Conservation (phyloP, 1,140 invertebrate genomes). For the Anastatus disparis region DNA sequence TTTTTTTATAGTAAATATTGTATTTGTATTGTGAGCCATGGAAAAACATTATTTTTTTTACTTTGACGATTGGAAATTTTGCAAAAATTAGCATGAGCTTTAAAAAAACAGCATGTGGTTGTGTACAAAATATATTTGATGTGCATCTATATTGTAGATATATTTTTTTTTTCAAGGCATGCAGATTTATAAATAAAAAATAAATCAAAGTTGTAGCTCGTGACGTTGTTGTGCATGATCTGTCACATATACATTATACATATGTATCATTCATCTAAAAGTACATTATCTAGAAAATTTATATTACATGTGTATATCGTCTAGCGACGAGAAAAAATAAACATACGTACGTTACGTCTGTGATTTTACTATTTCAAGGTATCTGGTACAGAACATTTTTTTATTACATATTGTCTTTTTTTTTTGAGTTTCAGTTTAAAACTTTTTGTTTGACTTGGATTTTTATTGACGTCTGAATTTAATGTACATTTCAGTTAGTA, state of each 20-base stretch:
- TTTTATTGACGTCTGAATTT: no score
- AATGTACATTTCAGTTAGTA: no score
- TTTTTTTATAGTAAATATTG: no score
- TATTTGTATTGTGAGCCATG: slow-evolving; percentile 31
- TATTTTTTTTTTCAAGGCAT: slow-evolving; percentile 10
- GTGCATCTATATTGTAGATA: slow-evolving; percentile 36
- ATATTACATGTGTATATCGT: neutral
- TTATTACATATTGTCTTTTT: neutral
- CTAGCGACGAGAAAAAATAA: neutral
- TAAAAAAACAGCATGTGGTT: slow-evolving; percentile 52
- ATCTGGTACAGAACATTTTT: no score
- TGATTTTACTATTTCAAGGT: neutral
- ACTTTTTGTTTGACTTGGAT: neutral
- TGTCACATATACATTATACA: slow-evolving; percentile 3
- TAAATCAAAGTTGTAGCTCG: slow-evolving; percentile 3
- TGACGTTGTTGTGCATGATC: slow-evolving; percentile 20
- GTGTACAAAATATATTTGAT: slow-evolving; percentile 49
- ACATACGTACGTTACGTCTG: neutral
- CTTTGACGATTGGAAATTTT: slow-evolving; percentile 9
- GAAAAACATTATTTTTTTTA: slow-evolving; percentile 5
- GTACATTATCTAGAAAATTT: no score
- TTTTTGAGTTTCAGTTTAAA: neutral
- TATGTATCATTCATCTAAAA: neutral
- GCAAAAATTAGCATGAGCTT: slow-evolving; percentile 56
- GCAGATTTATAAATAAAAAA: slow-evolving; percentile 16